These are phyloP conservation scores for Ataeniobius toweri DNA, from an alignment of 2,797 vertebrate species.

Conservation along the genomic window DNA sequence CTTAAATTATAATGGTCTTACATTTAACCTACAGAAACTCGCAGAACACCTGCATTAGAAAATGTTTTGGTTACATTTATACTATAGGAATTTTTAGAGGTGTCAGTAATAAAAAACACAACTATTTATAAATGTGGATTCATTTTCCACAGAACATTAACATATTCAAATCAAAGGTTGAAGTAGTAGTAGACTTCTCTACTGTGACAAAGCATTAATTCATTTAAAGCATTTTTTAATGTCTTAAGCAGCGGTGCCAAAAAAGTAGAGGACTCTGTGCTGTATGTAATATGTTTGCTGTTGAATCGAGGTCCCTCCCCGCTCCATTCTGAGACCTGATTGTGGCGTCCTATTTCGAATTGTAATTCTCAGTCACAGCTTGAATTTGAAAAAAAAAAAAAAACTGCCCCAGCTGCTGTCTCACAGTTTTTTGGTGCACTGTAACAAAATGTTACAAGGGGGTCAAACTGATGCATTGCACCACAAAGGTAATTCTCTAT, in stretches of 20 bases:
- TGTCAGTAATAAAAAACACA: neutral
- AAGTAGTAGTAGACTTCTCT: neutral
- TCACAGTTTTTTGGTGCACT: constrained; percentile 57
- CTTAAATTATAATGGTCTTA: no score
- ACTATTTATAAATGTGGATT: neutral
- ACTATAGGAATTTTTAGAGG: neutral
- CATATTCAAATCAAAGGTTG: neutral
- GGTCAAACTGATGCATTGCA: constrained; percentile 34
- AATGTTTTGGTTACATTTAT: neutral
- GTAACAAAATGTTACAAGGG: constrained; percentile 70
- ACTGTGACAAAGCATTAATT: neutral
- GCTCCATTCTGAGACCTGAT: constrained; percentile 38
- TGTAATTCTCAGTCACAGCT: constrained; percentile 56
- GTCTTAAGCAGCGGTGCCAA: neutral
- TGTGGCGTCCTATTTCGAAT: constrained; percentile 54
- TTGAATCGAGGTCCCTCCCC: constrained; percentile 36
- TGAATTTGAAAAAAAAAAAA: constrained; percentile 49
- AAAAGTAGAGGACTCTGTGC: constrained; percentile 12
- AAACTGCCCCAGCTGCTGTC: constrained; percentile 50
- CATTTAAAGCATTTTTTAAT: neutral
- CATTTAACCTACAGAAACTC: neutral
- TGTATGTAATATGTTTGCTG: constrained; percentile 51
- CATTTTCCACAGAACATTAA: neutral
- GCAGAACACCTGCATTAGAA: neutral
- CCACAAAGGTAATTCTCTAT: constrained; percentile 20